Evolutionary conservation across 2,888 invertebrate genomes (phyloP).

Genomic region (Merodon equestris): DNA sequence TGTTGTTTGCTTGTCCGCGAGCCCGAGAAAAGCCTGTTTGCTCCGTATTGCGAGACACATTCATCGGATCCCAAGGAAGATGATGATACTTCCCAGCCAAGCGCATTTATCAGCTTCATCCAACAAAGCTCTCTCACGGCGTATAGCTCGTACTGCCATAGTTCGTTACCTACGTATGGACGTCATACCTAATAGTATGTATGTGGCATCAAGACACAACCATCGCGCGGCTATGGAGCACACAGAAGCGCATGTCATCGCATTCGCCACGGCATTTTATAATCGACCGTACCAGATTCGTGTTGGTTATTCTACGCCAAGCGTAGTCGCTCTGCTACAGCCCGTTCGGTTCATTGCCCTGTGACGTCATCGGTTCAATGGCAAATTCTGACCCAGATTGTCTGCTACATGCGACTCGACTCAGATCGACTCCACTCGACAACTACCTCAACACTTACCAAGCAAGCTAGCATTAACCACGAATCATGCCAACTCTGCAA

Average conservation of each 20-base stretch:
- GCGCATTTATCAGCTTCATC: slow-evolving; percentile 20
- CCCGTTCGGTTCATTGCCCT: slow-evolving; percentile 75
- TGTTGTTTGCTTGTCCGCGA: slow-evolving; percentile 10
- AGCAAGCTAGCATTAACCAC: slow-evolving; percentile 1
- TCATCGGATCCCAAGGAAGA: slow-evolving; percentile 42
- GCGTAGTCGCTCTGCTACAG: slow-evolving; percentile 26
- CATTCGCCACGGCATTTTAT: slow-evolving; percentile 50
- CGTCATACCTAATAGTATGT: neutral
- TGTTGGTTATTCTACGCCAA: slow-evolving; percentile 44
- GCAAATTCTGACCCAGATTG: slow-evolving; percentile 80
- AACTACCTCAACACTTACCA: slow-evolving; percentile 56
- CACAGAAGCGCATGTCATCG: slow-evolving; percentile 41
- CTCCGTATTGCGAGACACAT: slow-evolving; percentile 26
- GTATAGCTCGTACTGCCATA: neutral
- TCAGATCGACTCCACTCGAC: slow-evolving; percentile 34
- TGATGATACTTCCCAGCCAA: slow-evolving; percentile 23
- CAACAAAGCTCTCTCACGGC: slow-evolving; percentile 30
- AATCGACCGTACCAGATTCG: slow-evolving; percentile 46
- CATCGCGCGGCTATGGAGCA: neutral
- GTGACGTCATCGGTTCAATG: slow-evolving; percentile 80
- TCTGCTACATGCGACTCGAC: slow-evolving; percentile 76
- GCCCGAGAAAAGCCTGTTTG: slow-evolving; percentile 32
- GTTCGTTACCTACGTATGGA: neutral
- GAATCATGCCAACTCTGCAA: slow-evolving; percentile 15
- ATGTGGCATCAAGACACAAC: no score